A percentile compares a stretch with the other conserved stretches of the same genome.
Evolutionary conservation across 2,113 vertebrate species (phyloP).

Genomic region (Raja brachyura): DNA sequence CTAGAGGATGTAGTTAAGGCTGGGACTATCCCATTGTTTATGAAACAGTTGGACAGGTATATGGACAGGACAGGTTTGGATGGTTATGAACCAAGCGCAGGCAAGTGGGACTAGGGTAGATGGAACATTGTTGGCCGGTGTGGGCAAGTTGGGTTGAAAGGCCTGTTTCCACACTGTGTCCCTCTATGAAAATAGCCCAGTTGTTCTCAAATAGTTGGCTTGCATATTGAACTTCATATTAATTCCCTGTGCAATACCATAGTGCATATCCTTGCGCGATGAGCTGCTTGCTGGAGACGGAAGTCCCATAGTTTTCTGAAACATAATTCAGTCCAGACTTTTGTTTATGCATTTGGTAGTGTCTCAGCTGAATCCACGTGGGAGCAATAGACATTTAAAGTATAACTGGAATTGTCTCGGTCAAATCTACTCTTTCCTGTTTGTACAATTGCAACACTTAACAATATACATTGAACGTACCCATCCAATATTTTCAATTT

Average conservation of each 20-base stretch:
- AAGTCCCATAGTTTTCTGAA: neutral
- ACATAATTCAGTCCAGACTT: neutral
- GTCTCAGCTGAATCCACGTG: neutral
- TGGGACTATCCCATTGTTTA: too few relatives aligned
- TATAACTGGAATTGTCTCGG: neutral
- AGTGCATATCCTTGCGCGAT: neutral
- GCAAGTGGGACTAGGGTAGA: too few relatives aligned
- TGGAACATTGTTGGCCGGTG: too few relatives aligned
- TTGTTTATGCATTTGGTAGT: neutral
- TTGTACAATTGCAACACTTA: neutral
- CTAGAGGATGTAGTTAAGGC: too few relatives aligned
- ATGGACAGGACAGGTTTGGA: too few relatives aligned
- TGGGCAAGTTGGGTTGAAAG: too few relatives aligned
- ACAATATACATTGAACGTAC: neutral
- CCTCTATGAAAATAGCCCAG: neutral
- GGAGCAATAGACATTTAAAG: neutral
- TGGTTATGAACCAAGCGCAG: too few relatives aligned
- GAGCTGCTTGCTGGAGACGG: neutral
- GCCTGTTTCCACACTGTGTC: too few relatives aligned
- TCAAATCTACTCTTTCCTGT: slow-evolving; percentile 10
- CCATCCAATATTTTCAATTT: neutral
- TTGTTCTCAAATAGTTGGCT: neutral
- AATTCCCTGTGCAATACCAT: neutral
- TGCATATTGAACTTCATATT: neutral
- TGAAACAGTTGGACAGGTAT: too few relatives aligned